Conservation (phyloP, 2,797 vertebrate genomes). For the Notolabrus celidotus region DNA sequence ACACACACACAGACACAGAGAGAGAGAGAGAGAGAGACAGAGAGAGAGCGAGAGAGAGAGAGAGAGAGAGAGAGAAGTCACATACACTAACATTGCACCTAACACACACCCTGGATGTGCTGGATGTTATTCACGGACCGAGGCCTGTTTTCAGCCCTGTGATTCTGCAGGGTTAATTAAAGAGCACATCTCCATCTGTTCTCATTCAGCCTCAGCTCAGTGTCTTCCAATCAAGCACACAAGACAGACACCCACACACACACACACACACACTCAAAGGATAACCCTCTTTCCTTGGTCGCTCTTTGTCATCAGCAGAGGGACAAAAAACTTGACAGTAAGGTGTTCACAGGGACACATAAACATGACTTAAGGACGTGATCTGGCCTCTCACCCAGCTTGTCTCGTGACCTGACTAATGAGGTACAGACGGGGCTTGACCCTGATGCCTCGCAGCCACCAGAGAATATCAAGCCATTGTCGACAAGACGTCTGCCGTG, state of each 20-base stretch:
- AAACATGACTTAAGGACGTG: slow-evolving; percentile 59
- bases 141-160: slow-evolving; percentile 87
- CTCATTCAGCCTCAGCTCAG: slow-evolving; percentile 82
- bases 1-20: too few species aligned
- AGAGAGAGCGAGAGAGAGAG: too few species aligned
- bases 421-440: slow-evolving; percentile 69
- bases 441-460: slow-evolving; percentile 58
- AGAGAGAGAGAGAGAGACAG: too few species aligned
- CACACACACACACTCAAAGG: slow-evolving; percentile 39
- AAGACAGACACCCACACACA: slow-evolving; percentile 50
- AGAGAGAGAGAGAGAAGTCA: too few species aligned
- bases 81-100: slow-evolving; percentile 71
- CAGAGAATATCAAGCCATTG: slow-evolving; percentile 55
- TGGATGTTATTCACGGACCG: slow-evolving; percentile 89
- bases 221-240: slow-evolving; percentile 73
- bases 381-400: slow-evolving; percentile 48
- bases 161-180: slow-evolving; percentile 91
- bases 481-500: slow-evolving; percentile 26
- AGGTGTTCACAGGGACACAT: slow-evolving; percentile 50
- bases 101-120: slow-evolving; percentile 72
- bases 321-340: slow-evolving; percentile 50
- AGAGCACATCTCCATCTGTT: slow-evolving; percentile 91
- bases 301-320: slow-evolving; percentile 62
- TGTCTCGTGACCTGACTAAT: slow-evolving; percentile 73
- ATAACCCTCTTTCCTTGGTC: slow-evolving; percentile 40